Evolutionary conservation across 1,140 invertebrate species (phyloP).

Genomic region (Olivierus martensii): DNA sequence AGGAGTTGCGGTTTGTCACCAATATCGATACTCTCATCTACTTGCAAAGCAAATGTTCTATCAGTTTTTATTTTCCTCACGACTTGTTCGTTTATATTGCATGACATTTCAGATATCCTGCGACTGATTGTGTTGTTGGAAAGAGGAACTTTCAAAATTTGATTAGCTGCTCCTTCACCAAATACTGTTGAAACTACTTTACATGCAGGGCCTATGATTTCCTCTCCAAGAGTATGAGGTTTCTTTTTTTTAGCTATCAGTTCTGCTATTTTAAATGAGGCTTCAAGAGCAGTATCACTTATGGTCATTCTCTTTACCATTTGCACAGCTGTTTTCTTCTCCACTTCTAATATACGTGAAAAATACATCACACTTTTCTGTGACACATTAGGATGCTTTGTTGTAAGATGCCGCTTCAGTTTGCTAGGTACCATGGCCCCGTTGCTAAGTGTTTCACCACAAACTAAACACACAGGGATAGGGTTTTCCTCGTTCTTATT

Average conservation of each 20-base stretch:
- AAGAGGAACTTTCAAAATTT: background rate
- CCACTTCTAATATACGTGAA: background rate
- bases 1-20: constrained; percentile 6
- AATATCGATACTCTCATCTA: constrained; percentile 14
- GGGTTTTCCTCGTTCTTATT: constrained; percentile 35
- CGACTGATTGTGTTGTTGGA: constrained; percentile 8
- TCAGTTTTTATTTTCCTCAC: constrained; percentile 1
- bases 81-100: constrained; percentile 4
- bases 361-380: background rate
- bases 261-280: constrained; percentile 4
- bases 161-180: background rate
- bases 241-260: constrained; percentile 10
- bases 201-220: constrained; percentile 4
- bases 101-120: constrained; percentile 6
- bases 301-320: background rate
- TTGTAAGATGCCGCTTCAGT: background rate
- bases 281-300: background rate
- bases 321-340: background rate
- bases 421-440: background rate
- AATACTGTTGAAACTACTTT: constrained; percentile 8
- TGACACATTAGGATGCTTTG: background rate
- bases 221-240: constrained; percentile 4
- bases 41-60: constrained; percentile 13
- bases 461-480: constrained; percentile 21
- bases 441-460: background rate